Conservation (phyloP, 2,888 invertebrate genomes). For the Macropis europaea region DNA sequence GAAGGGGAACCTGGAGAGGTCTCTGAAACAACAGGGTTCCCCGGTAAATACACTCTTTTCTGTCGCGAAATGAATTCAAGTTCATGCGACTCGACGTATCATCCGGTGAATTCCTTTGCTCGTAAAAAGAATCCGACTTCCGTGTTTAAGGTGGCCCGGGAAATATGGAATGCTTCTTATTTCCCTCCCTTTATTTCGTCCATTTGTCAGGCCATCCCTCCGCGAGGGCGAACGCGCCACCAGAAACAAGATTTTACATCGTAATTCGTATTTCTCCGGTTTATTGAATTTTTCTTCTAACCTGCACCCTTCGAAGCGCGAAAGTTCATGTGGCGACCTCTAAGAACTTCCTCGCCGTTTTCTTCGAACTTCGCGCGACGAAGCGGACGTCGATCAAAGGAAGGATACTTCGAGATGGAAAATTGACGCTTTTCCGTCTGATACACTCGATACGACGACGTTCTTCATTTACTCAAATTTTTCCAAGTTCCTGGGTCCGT, state of each 20-base stretch:
- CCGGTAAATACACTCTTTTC: slow-evolving; percentile 8
- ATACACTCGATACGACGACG: too few species aligned
- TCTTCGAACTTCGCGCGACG: too few species aligned
- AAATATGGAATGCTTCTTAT: background rate
- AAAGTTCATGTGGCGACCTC: too few species aligned
- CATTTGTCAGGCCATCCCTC: background rate
- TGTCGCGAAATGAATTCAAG: slow-evolving; percentile 10
- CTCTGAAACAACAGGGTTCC: slow-evolving; percentile 22
- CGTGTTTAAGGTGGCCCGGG: background rate
- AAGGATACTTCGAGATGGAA: too few species aligned
- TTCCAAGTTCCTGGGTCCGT: too few species aligned
- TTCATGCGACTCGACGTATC: background rate
- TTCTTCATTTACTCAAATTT: too few species aligned
- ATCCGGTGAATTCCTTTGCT: background rate
- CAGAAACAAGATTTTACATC: background rate
- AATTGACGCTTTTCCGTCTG: too few species aligned
- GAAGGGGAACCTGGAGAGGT: slow-evolving; percentile 2
- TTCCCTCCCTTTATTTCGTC: background rate
- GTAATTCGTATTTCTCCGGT: slow-evolving; percentile 3
- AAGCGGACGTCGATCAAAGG: background rate
- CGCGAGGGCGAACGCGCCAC: background rate
- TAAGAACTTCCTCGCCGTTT: background rate
- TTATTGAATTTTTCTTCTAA: background rate
- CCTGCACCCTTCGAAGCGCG: background rate
- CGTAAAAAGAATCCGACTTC: slow-evolving; percentile 1